phyloP scores from a whole-genome alignment of 2,797 vertebrate genomes.

The Prunella strophiata region DNA sequence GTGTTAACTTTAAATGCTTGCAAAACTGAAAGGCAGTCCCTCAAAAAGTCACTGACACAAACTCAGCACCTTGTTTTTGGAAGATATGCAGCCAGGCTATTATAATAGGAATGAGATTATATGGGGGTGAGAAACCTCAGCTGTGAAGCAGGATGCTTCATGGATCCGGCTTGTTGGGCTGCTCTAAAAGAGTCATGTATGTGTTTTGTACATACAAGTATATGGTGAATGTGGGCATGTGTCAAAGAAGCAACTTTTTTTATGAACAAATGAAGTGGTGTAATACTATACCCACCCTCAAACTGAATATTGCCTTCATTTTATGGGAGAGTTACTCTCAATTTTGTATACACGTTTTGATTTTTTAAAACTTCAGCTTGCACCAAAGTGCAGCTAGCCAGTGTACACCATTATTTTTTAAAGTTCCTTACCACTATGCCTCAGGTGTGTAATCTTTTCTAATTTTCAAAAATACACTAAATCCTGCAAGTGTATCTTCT shows the following conservation, averaged over 20 bases:
- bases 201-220: neutral
- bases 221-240: neutral
- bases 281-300: neutral
- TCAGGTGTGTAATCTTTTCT: neutral
- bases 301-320: neutral
- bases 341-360: neutral
- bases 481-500: neutral
- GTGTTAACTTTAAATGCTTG: neutral
- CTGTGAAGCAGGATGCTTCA: neutral
- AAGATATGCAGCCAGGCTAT: neutral
- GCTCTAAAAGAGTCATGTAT: neutral
- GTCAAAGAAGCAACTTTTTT: neutral
- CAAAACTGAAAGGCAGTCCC: neutral
- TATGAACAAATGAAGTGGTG: neutral
- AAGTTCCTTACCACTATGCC: neutral
- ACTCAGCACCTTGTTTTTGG: neutral
- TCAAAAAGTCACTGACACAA: neutral
- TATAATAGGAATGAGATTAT: neutral
- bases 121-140: neutral
- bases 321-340: neutral
- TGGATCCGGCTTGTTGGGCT: accelerated
- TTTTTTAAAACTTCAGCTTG: neutral
- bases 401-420: neutral
- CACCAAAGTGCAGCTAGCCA: neutral
- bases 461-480: neutral